These are phyloP conservation scores for Triplophysa bombifrons DNA, from an alignment of 2,797 vertebrate genomes.

Conservation along the genomic window DNA sequence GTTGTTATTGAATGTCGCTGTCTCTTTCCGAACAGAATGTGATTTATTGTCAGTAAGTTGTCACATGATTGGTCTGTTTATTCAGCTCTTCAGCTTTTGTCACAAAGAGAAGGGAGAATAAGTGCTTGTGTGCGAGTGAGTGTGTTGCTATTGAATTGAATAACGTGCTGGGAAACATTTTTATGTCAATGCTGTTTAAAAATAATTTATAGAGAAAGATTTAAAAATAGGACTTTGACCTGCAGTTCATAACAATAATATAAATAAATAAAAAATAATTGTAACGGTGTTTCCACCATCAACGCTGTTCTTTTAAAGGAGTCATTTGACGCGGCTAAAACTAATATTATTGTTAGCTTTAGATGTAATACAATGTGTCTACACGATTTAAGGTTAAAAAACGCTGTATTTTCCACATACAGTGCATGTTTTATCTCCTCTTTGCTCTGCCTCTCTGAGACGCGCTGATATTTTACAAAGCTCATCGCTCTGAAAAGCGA, in stretches of 20 bases:
- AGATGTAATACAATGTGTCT: too few species aligned
- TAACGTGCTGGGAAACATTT: conserved; percentile 9
- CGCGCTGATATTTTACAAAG: too few species aligned
- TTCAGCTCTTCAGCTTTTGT: conserved; percentile 46
- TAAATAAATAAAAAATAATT: too few species aligned
- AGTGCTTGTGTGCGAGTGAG: conserved; percentile 14
- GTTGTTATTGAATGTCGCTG: conserved; percentile 34
- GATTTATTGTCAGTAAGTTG: conserved; percentile 51
- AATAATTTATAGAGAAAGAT: not conserved
- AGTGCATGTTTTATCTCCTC: too few species aligned
- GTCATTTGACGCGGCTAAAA: too few species aligned
- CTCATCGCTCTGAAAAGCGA: too few species aligned
- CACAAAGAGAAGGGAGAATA: conserved; percentile 15
- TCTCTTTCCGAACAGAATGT: conserved; percentile 47
- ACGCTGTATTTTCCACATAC: too few species aligned
- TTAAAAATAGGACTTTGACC: not conserved
- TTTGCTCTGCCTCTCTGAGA: too few species aligned
- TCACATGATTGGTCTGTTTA: conserved; percentile 59
- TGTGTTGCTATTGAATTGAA: conserved; percentile 19
- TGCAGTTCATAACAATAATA: not conserved
- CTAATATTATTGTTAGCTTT: too few species aligned
- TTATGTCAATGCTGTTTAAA: not conserved
- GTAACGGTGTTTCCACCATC: too few species aligned
- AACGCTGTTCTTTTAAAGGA: too few species aligned
- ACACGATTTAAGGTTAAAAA: too few species aligned